Percentiles rank a stretch among this genome's conserved stretches.
Evolutionary conservation across 37 sponge, comb jelly and placozoan genomes (phyloP).

Genomic region (Aphrocallistes beatrix): DNA sequence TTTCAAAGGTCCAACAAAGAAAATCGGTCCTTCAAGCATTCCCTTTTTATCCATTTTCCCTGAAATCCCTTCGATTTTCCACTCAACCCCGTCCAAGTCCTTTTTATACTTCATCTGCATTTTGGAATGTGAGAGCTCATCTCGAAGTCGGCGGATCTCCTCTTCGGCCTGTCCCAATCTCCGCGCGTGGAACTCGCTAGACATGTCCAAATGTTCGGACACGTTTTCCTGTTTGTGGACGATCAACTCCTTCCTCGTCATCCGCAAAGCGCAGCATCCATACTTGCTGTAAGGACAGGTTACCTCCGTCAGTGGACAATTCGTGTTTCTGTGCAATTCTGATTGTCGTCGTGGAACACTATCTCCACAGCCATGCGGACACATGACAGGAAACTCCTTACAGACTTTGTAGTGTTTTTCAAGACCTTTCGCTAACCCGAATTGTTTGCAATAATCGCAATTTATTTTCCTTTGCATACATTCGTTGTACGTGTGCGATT

Average conservation of each 20-base stretch:
- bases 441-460: constrained; percentile 3
- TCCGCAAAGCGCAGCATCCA: neutral
- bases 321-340: neutral
- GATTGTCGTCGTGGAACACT: neutral
- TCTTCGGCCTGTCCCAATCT: neutral
- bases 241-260: neutral
- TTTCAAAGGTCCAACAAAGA: neutral
- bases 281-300: neutral
- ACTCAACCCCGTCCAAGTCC: neutral
- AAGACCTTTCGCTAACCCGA: neutral
- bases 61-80: constrained; percentile 17
- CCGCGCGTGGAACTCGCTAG: neutral
- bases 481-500: neutral
- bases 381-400: neutral
- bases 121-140: neutral
- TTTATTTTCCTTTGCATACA: neutral
- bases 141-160: neutral
- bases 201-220: neutral
- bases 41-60: constrained; percentile 6
- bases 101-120: constrained; percentile 2
- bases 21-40: neutral
- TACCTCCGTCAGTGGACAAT: neutral
- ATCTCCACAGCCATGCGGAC: neutral
- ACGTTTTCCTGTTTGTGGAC: constrained; percentile 1
- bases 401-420: neutral